A percentile compares a stretch with the other conserved stretches of the same genome.
phyloP scores from a whole-genome alignment of 2,113 vertebrate species.

The Cromileptes altivelis region DNA sequence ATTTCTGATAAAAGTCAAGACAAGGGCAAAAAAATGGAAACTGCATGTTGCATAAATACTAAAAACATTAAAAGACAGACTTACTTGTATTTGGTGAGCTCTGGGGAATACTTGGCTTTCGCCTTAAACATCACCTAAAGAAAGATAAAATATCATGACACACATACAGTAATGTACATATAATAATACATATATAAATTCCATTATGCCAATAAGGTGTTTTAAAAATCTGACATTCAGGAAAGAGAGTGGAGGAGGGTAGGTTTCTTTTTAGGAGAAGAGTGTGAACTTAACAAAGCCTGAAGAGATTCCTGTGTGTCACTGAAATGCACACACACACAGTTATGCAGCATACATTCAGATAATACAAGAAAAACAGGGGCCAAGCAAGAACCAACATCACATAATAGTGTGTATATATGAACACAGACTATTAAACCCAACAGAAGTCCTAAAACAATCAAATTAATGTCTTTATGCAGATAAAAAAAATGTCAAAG shows the following conservation, averaged over 20 bases:
- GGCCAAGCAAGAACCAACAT: not conserved
- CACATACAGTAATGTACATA: not conserved
- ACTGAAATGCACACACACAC: not conserved
- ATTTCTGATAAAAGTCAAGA: not conserved
- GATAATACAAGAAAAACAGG: not conserved
- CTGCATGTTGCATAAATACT: not conserved
- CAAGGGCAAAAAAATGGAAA: no score
- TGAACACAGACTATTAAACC: no score
- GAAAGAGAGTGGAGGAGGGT: not conserved
- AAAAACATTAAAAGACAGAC: not conserved
- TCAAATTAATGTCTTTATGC: no score
- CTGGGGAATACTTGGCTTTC: slow-evolving; percentile 94
- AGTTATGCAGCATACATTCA: not conserved
- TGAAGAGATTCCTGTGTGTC: slow-evolving; percentile 37
- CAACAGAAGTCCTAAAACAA: no score
- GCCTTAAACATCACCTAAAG: slow-evolving; percentile 95
- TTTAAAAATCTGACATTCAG: not conserved
- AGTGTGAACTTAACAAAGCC: slow-evolving; percentile 50
- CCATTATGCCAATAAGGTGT: not conserved
- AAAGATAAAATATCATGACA: not conserved
- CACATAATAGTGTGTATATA: not conserved
- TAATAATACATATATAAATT: not conserved
- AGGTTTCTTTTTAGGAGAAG: slow-evolving; percentile 5
- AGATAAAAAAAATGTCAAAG: no score
- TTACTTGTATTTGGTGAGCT: slow-evolving; percentile 98